phyloP scores from a whole-genome alignment of 2,888 invertebrate genomes.

The Chironomus tentans region DNA sequence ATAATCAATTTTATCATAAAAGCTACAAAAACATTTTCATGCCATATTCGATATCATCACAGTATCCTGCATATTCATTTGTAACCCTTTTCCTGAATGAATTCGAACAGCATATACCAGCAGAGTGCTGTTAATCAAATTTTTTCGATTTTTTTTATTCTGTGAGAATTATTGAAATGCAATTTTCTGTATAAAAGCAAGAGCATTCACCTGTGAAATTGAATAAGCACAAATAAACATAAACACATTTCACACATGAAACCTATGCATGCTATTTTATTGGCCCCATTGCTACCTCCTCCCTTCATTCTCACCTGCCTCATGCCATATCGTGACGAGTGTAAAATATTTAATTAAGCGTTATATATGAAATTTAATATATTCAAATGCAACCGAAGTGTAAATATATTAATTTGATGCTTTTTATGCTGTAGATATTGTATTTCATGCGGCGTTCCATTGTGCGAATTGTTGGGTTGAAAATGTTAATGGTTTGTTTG shows the following conservation, averaged over 20 bases:
- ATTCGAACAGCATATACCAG: no score
- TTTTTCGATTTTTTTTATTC: not conserved
- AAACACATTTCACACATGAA: not conserved
- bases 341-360: constrained; percentile 21
- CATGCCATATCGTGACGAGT: not conserved
- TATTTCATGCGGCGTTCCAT: not conserved
- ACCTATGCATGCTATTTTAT: not conserved
- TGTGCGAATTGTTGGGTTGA: no score
- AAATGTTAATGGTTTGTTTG: no score
- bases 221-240: not conserved
- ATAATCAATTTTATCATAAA: no score
- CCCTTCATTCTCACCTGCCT: not conserved
- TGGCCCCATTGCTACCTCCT: not conserved
- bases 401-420: constrained; percentile 2
- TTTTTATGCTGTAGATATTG: not conserved
- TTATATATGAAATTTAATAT: constrained; percentile 17
- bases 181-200: not conserved
- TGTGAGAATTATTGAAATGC: not conserved
- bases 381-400: constrained; percentile 11
- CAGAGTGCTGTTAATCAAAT: no score
- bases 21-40: no score
- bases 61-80: no score
- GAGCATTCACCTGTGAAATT: constrained; percentile 21
- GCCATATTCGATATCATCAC: no score
- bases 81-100: no score